Evolutionary conservation across 92 coral and sea anemone species (phyloP), one percentile per base, ranked within the genome.

Genomic region (Nematostella vectensis): DNA sequence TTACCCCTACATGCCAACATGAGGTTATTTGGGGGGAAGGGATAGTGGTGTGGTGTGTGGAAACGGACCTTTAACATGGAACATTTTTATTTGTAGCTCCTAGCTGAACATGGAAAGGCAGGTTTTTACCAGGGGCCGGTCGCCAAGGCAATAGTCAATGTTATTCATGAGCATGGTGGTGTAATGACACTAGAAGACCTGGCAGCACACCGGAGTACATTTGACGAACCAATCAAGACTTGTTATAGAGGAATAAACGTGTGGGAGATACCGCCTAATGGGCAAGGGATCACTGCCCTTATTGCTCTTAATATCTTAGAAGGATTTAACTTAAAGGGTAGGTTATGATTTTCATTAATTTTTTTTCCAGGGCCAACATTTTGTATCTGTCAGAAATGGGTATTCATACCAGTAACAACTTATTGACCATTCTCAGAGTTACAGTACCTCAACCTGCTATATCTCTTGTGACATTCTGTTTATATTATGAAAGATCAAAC

Each of bases 221-320:
- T 70, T 61, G 95, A 88, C 29, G 76, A 82, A 26, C 99, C 99
- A 45, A 82, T 93, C 56, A 44, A 61, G 21, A 79, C 84, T 25
- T 76, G 65, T 19, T 93, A 93, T 47, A 69, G 76, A 26, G 99
- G 99, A 55, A 82, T 93, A 42, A 58, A 88, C 47, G 66, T 93
- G 3, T 93, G 95, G 96, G 99, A 93, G 61, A 93, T 86, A 55
- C 99, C 99, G 3, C 99, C 99, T 18, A 93, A 93, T 69, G 87
- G 96, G 0, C 99, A 93, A 56, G 99, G 99, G 29, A 68, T 93
- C 53, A 82, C 96, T 11, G 88, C 88, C 15, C 64, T 93, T 4
- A 65, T 87, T 27, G 96, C 96, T 16, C 54, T 93, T 45, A 93
- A 93, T 50, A 82, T 93, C 29, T 78, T 93, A 48, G 96, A 93